Evolutionary conservation across 2,888 invertebrate genomes (phyloP).

Genomic region (Sabellastarte sp.): DNA sequence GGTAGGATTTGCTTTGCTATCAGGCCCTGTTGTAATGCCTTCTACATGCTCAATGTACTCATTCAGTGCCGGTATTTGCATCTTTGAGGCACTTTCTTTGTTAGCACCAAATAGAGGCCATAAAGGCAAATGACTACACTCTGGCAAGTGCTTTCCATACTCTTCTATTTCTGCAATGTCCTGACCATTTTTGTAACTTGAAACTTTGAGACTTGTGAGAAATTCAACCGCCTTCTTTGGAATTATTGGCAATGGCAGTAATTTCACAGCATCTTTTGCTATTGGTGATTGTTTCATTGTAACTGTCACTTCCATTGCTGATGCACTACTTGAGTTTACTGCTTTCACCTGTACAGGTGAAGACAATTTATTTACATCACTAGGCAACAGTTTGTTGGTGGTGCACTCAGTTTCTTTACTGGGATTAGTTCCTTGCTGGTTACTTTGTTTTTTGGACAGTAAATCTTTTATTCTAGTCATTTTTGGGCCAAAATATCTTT

Average conservation of each 20-base stretch:
- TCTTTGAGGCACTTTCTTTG: not conserved
- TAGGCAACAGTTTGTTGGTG: too few species aligned
- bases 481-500: not conserved
- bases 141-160: too few species aligned
- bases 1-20: too few species aligned
- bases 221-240: not conserved
- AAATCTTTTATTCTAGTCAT: not conserved
- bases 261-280: not conserved
- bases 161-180: too few species aligned
- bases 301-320: not conserved
- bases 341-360: not conserved
- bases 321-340: not conserved
- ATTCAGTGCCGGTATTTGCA: not conserved
- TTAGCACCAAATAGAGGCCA: not conserved
- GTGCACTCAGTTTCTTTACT: too few species aligned
- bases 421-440: too few species aligned
- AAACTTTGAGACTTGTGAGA: too few species aligned
- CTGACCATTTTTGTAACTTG: too few species aligned
- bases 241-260: not conserved
- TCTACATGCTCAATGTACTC: not conserved
- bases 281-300: not conserved
- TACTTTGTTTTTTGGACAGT: not conserved
- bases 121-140: not conserved
- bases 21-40: too few species aligned
- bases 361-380: too few species aligned